Evolutionary conservation across 1,140 invertebrate species (phyloP), one percentile per base, ranked within the genome.

Genomic region (Pachyrhynchus sulphureomaculatus): DNA sequence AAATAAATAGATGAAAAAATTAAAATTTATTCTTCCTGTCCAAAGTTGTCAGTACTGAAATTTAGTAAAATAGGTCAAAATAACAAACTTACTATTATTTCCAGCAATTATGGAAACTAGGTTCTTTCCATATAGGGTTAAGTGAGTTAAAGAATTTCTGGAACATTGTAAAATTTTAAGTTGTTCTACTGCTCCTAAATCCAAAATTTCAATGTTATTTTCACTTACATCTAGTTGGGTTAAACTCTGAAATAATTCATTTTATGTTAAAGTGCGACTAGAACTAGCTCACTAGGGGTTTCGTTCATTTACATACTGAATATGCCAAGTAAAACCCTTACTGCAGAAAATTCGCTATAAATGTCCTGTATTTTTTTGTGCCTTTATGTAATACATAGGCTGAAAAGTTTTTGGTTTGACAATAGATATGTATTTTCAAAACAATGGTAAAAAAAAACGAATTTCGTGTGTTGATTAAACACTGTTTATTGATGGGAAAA

Each of bases 161-260:
- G 87, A 87, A 76, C 88, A 90, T 62, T 87, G 85, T 0, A 90
- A 79, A 57, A 82, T 83, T 75, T 88, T 82, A 55, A 91, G 75
- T 72, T 87, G 84, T 34, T 84, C 82, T 17, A 91, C 78, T 34
- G 87, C 87, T 59, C 84, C 83, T 53, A 91, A 75, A 70, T 91
- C 88, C 68, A 91, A 78, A 67, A 83, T 84, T 75, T 88, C 87
- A 63, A 90, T 89, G 70, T 79, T 84, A 72, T 91, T 91, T 75
- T 90, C 88, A 73, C 87, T 88, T n/a, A 90, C 85, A 70, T 91
- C 88, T 68, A 91, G 75, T 67, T 89, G 84, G 33, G 85, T 86
- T 54, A 88, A 73, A 74, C 85, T 86, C 86, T 88, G 73, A 17
- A 79, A 74, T 48, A 70, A 67, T 15, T 18, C 1, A 36, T 9